Percentiles rank a stretch among this genome's conserved stretches.
phyloP scores from a whole-genome alignment of 2,888 invertebrate genomes.

The Pomacea canaliculata region DNA sequence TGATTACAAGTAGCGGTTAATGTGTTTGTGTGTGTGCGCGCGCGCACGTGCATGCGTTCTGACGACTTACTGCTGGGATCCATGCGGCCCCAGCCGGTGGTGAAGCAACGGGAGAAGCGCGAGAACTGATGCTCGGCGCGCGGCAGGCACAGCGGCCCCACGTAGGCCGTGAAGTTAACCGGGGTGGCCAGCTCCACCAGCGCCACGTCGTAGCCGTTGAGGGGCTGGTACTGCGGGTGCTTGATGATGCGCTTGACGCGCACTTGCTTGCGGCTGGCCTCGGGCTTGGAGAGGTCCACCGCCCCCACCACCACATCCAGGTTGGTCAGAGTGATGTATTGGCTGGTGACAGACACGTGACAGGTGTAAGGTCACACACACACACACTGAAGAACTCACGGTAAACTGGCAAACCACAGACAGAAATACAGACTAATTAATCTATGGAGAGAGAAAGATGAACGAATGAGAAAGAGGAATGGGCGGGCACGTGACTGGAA shows the following conservation, averaged over 20 bases:
- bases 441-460: too few species aligned
- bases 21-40: too few species aligned
- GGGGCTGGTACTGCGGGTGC: slow-evolving; percentile 39
- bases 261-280: neutral
- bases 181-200: slow-evolving; percentile 46
- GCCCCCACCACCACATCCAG: slow-evolving; percentile 28
- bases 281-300: neutral
- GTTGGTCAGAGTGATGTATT: slow-evolving; percentile 7
- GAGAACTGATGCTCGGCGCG: slow-evolving; percentile 27
- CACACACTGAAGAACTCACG: too few species aligned
- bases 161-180: slow-evolving; percentile 41
- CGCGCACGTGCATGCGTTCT: too few species aligned
- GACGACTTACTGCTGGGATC: slow-evolving; percentile 1
- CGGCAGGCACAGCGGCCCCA: slow-evolving; percentile 56
- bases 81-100: slow-evolving; percentile 54
- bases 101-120: slow-evolving; percentile 41
- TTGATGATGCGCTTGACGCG: slow-evolving; percentile 25
- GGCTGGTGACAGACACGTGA: slow-evolving; percentile 9
- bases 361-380: too few species aligned
- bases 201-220: slow-evolving; percentile 52
- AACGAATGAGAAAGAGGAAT: too few species aligned
- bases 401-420: too few species aligned
- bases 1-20: too few species aligned
- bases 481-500: too few species aligned
- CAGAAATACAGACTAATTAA: too few species aligned